Base-by-base conservation (phyloP, 2,888 invertebrate genomes). In the Oscheius myriophilus region DNA sequence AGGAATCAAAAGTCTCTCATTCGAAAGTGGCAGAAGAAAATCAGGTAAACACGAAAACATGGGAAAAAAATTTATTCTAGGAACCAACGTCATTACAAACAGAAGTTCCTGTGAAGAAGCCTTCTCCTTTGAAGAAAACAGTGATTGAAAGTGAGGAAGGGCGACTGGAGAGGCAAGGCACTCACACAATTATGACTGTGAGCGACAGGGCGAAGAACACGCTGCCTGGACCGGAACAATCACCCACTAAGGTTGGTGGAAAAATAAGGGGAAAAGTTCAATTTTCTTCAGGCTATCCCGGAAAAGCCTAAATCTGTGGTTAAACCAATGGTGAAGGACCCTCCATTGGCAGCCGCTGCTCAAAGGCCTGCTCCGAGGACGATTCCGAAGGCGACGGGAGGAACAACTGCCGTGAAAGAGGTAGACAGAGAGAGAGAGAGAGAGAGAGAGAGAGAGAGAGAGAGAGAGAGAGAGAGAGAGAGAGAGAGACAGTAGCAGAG, bases 281-380 rank as follows among this genome's bases (percentile, higher is more conserved):
- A 33, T 6, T 33, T 6, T 3, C 42, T 59, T 45, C 21, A 62
- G 39, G 58, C 46, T 12, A 62, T 67, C 9, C 33, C 9, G 57
- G 76, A 69, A 64, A 84, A 84, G 61, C 84, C 84, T 9, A 79
- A 82, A 58, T 82, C 82, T 1, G 84, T 84, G 21, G 84, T 84
- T 39, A 80, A 79, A 49, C 84, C 84, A 51, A 84, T 84, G 85
- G 80, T 80, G 6, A 82, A 83, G 57, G 73, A 79, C 21, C 55
- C 72, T 39, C 73, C 79, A 9, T 51, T 78, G 25, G 75, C 81
- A 1, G 46, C 63, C 41, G 49, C 72, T n/a, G 73, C 71, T n/a
- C 46, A 25, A 23, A 23, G 57, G 3, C 52, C 52, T 16, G 21
- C 51, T 18, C 18, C 53, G 1, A 16, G 65, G 12, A 57, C 63